phyloP scores from a whole-genome alignment of 2,888 invertebrate genomes.

The Lepeophtheirus nordmannii region DNA sequence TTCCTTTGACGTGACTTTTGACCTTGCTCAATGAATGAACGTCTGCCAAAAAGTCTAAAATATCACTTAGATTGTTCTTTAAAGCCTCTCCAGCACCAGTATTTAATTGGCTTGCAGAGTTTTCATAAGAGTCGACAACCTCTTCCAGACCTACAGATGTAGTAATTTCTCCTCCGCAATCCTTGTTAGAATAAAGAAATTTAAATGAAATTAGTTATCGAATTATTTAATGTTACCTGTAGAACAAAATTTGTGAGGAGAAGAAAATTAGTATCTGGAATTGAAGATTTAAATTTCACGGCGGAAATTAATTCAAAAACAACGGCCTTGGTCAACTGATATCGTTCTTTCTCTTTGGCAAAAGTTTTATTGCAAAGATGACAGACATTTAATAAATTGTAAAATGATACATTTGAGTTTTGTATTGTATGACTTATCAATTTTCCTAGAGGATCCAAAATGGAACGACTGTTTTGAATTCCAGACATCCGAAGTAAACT shows the following conservation, averaged over 20 bases:
- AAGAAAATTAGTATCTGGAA: conserved; percentile 86
- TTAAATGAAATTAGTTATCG: not conserved
- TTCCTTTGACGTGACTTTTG: conserved; percentile 46
- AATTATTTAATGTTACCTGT: conserved; percentile 43
- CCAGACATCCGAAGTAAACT: conserved; percentile 15
- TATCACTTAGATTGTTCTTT: conserved; percentile 75
- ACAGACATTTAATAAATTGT: conserved; percentile 67
- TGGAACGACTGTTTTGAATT: conserved; percentile 32
- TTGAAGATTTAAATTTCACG: conserved; percentile 78
- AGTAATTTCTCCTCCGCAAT: conserved; percentile 1
- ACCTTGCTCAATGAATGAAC: conserved; percentile 90
- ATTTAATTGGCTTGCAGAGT: conserved; percentile 30
- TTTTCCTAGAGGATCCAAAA: conserved; percentile 90
- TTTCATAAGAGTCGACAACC: conserved; percentile 18
- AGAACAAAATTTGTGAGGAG: conserved; percentile 71
- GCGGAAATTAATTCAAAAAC: conserved; percentile 90
- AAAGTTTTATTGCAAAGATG: conserved; percentile 78
- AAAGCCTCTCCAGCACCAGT: conserved; percentile 88
- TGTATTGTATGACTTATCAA: conserved; percentile 82
- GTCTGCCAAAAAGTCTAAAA: conserved; percentile 85
- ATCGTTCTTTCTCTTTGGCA: conserved; percentile 79
- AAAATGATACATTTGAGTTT: conserved; percentile 51
- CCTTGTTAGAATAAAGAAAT: not conserved
- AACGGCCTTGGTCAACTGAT: conserved; percentile 73
- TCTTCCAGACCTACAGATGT: not conserved